Evolutionary conservation across 2,888 invertebrate genomes (phyloP).

Genomic region (Athetis lepigone): DNA sequence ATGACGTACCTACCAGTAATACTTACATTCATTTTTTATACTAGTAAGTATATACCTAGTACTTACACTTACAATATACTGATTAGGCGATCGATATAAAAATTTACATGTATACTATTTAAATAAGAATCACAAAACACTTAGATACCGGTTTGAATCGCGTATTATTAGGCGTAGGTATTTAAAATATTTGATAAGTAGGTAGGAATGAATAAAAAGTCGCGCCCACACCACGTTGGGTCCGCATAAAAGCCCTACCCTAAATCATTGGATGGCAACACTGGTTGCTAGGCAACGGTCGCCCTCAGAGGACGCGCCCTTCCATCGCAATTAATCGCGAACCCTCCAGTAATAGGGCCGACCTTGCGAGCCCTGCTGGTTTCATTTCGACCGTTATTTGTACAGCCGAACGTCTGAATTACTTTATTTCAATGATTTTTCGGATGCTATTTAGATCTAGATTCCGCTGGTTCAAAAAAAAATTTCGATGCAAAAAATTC

Average conservation of each 20-base stretch:
- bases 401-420: conserved; percentile 29
- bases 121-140: background rate
- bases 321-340: conserved; percentile 72
- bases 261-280: conserved; percentile 45
- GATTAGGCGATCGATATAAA: no score
- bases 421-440: conserved; percentile 17
- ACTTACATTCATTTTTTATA: no score
- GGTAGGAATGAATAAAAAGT: conserved; percentile 36
- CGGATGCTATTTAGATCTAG: conserved; percentile 3
- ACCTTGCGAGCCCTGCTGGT: conserved; percentile 67
- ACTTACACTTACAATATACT: no score
- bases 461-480: no score
- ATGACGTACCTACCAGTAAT: no score
- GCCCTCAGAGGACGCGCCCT: conserved; percentile 66
- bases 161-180: background rate
- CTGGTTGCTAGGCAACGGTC: conserved; percentile 62
- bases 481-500: no score
- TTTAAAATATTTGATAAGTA: background rate
- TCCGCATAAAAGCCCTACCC: conserved; percentile 32
- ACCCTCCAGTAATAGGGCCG: conserved; percentile 65
- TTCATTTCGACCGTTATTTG: conserved; percentile 60
- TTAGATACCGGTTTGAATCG: background rate
- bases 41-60: background rate
- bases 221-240: conserved; percentile 21
- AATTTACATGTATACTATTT: background rate